Percentiles rank a stretch among this genome's conserved stretches.
Evolutionary conservation across 2,888 invertebrate species (phyloP).

Genomic region (Agrotis clavis): DNA sequence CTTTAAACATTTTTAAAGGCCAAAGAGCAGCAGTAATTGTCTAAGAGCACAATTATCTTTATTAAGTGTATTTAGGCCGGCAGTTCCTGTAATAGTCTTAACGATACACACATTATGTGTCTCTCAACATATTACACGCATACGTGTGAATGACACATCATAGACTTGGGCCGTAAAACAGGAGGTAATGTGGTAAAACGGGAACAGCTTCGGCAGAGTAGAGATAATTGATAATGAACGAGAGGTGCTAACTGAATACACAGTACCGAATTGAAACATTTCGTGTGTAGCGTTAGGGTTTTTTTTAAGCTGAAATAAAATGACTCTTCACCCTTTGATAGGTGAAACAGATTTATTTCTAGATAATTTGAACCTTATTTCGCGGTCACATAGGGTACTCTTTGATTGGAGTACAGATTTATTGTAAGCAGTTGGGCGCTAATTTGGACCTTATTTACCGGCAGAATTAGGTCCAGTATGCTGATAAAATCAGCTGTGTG

Average conservation of each 20-base stretch:
- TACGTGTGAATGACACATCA: slow-evolving; percentile 64
- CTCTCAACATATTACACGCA: slow-evolving; percentile 34
- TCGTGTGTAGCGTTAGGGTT: background rate
- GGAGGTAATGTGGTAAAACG: slow-evolving; percentile 26
- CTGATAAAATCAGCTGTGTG: slow-evolving; percentile 4
- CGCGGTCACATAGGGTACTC: background rate
- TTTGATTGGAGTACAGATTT: slow-evolving; percentile 5
- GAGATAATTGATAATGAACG: slow-evolving; percentile 40
- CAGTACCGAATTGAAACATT: slow-evolving; percentile 5
- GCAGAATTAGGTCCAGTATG: background rate
- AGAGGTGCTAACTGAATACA: slow-evolving; percentile 21
- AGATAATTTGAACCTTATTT: slow-evolving; percentile 22
- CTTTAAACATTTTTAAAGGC: slow-evolving; percentile 32
- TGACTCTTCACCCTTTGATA: background rate
- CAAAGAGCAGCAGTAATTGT: slow-evolving; percentile 63
- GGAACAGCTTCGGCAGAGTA: slow-evolving; percentile 27
- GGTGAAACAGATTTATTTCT: too few relatives aligned
- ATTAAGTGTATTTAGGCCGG: slow-evolving; percentile 71
- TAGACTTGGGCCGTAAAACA: slow-evolving; percentile 40
- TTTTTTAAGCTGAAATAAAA: too few relatives aligned
- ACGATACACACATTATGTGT: slow-evolving; percentile 52
- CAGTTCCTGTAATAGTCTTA: slow-evolving; percentile 66
- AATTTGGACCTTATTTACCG: slow-evolving; percentile 18
- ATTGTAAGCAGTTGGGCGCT: background rate
- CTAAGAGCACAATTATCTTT: slow-evolving; percentile 71